phyloP scores from a whole-genome alignment of 2,888 invertebrate genomes.

The Erebia epiphron region DNA sequence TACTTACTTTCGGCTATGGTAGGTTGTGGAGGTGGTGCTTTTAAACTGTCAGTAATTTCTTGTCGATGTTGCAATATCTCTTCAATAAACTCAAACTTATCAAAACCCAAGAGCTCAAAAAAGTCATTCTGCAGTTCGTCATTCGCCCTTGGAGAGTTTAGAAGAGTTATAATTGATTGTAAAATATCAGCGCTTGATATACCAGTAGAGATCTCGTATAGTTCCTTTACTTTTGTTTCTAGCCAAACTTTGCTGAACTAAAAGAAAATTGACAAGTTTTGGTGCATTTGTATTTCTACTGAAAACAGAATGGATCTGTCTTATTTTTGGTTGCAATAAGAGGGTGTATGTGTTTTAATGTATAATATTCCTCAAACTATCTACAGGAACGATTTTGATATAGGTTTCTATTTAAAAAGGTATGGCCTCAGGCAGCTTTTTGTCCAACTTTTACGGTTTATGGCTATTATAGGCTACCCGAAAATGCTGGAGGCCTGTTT shows the following conservation, averaged over 20 bases:
- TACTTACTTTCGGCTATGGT: conserved; percentile 66
- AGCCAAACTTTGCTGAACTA: conserved; percentile 84
- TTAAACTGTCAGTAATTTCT: conserved; percentile 76
- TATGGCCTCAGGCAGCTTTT: too few species aligned
- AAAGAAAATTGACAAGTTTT: conserved; percentile 39
- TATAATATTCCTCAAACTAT: too few species aligned
- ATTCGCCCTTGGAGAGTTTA: conserved; percentile 84
- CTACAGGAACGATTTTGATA: too few species aligned
- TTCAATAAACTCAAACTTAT: conserved; percentile 89
- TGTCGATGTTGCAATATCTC: conserved; percentile 85
- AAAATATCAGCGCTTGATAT: conserved; percentile 84
- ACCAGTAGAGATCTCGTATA: conserved; percentile 69
- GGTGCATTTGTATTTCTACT: too few species aligned
- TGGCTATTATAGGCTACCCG: too few species aligned
- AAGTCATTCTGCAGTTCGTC: conserved; percentile 91
- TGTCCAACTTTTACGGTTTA: too few species aligned
- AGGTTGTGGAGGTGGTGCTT: conserved; percentile 54
- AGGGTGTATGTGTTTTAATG: too few species aligned
- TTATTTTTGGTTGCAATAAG: too few species aligned
- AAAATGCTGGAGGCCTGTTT: too few species aligned
- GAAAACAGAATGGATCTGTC: too few species aligned
- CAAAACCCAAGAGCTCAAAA: conserved; percentile 95
- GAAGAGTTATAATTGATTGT: conserved; percentile 81
- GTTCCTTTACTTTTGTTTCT: conserved; percentile 76
- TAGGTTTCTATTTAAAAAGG: too few species aligned